A percentile compares a stretch with the other conserved stretches of the same genome.
These are phyloP conservation scores for Drosophila robusta DNA, from an alignment of 2,888 invertebrate species.

Conservation along the genomic window DNA sequence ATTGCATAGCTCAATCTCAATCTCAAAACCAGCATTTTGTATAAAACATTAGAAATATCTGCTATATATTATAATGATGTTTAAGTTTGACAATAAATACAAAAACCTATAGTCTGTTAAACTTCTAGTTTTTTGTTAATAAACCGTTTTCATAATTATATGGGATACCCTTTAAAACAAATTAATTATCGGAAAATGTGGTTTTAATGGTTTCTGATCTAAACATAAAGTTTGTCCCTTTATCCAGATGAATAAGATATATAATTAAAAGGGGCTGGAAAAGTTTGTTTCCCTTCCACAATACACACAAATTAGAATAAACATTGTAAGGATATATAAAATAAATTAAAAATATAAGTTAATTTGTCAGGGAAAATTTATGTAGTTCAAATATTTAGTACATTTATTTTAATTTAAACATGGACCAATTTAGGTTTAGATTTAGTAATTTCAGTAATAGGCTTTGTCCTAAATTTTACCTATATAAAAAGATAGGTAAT, in stretches of 20 bases:
- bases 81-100: constrained; percentile 43
- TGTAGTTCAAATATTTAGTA: constrained; percentile 7
- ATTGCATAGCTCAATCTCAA: constrained; percentile 26
- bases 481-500: constrained; percentile 3
- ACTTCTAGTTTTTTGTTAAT: constrained; percentile 11
- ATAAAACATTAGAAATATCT: constrained; percentile 21
- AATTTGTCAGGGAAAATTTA: background rate
- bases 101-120: constrained; percentile 16
- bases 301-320: too few relatives aligned
- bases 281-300: too few relatives aligned
- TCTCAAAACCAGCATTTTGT: constrained; percentile 37
- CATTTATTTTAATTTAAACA: constrained; percentile 3
- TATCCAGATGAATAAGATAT: background rate
- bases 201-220: background rate
- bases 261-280: too few relatives aligned
- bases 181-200: background rate
- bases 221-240: background rate
- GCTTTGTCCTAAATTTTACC: background rate
- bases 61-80: constrained; percentile 25
- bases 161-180: background rate
- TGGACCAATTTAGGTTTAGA: constrained; percentile 5
- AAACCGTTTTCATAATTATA: background rate
- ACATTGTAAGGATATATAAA: background rate
- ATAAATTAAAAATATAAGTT: too few relatives aligned
- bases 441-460: constrained; percentile 6